Conservation (phyloP, 64 coral and sea anemone genomes). For the Montipora foliosa region DNA sequence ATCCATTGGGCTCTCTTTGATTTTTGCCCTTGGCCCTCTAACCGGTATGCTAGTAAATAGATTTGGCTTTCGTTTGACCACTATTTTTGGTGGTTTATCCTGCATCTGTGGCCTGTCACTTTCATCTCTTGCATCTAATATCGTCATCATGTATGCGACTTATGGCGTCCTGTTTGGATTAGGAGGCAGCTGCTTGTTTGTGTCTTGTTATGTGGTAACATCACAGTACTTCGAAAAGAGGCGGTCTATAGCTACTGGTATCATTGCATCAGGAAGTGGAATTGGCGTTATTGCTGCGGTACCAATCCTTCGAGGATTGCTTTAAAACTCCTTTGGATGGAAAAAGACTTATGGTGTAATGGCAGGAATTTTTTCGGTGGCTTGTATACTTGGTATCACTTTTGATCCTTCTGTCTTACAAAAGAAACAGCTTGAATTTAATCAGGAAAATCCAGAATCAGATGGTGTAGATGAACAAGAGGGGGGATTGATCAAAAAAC, state of each 20-base stretch:
- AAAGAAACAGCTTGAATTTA: neutral
- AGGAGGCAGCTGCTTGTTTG: conserved; percentile 49
- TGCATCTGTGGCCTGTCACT: conserved; percentile 51
- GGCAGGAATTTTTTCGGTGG: conserved; percentile 30
- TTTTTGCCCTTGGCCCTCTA: conserved; percentile 24
- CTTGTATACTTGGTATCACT: neutral
- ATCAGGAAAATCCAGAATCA: neutral
- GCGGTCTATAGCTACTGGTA: conserved; percentile 57
- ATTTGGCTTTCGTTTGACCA: conserved; percentile 35
- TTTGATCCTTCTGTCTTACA: conserved; percentile 29
- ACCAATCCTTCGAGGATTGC: conserved; percentile 25
- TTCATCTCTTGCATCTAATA: conserved; percentile 37
- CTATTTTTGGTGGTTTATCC: conserved; percentile 28
- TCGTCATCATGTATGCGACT: conserved; percentile 45
- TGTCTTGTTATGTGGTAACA: conserved; percentile 46
- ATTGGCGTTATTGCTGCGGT: conserved; percentile 35
- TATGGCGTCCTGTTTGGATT: conserved; percentile 66
- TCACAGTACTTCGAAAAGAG: conserved; percentile 59
- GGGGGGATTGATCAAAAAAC: neutral
- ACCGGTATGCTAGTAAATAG: conserved; percentile 28
- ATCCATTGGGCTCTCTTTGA: conserved; percentile 41
- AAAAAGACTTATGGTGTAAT: conserved; percentile 27
- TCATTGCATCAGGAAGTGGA: conserved; percentile 52
- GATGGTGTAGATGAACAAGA: neutral
- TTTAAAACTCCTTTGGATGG: conserved; percentile 46